Percentiles rank a stretch among this genome's conserved stretches.
These are phyloP conservation scores for Alligator sinensis DNA, from an alignment of 2,113 vertebrate genomes.

Conservation along the genomic window DNA sequence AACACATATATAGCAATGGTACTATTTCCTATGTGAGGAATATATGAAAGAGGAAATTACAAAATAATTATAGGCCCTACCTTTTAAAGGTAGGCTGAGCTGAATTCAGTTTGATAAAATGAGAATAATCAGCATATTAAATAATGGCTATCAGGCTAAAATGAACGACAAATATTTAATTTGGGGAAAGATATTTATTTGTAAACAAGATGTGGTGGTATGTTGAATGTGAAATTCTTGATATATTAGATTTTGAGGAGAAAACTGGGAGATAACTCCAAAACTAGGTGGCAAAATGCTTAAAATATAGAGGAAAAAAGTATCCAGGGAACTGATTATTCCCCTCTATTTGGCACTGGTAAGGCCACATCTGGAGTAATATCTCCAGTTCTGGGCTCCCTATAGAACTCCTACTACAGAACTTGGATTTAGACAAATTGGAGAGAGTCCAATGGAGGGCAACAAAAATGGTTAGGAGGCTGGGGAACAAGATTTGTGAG, in stretches of 20 bases:
- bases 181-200: neutral
- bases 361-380: neutral
- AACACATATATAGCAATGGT: neutral
- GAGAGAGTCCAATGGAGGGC: no score
- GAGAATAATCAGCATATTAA: conserved; percentile 3
- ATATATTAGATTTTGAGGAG: conserved; percentile 21
- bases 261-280: neutral
- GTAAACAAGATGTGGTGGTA: neutral
- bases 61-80: neutral
- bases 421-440: no score
- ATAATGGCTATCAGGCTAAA: neutral
- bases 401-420: no score
- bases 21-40: neutral
- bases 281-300: conserved; percentile 63
- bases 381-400: no score
- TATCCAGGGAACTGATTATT: neutral
- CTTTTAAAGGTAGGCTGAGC: neutral
- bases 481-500: no score
- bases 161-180: neutral
- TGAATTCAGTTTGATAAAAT: conserved; percentile 20
- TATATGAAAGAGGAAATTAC: neutral
- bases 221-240: neutral
- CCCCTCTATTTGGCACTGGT: neutral
- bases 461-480: no score
- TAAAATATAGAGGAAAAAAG: neutral